Conservation (phyloP, 1,140 invertebrate species). For the Drosophila lini region DNA sequence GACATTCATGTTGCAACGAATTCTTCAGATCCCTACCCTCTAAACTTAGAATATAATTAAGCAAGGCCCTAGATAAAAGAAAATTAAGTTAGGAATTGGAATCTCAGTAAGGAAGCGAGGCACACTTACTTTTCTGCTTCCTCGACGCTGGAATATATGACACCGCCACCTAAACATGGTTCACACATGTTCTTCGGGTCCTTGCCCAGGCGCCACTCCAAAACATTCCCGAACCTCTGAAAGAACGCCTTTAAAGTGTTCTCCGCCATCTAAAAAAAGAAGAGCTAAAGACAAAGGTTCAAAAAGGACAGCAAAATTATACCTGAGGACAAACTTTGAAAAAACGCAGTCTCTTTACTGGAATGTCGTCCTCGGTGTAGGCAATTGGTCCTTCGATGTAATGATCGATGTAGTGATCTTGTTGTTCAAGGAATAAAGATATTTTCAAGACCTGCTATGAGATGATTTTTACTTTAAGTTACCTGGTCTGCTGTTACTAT, state of each 20-base stretch:
- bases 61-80: too few relatives aligned
- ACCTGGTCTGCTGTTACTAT: background rate
- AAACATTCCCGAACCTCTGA: slow-evolving; percentile 34
- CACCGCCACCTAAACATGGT: too few relatives aligned
- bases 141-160: too few relatives aligned
- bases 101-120: too few relatives aligned
- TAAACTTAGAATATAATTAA: too few relatives aligned
- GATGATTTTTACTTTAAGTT: background rate
- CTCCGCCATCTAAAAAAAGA: slow-evolving; percentile 11
- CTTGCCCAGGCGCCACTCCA: slow-evolving; percentile 1
- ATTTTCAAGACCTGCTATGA: background rate
- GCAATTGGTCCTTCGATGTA: slow-evolving; percentile 33
- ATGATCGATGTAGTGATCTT: slow-evolving; percentile 13
- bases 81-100: too few relatives aligned
- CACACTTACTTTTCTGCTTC: too few relatives aligned
- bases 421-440: background rate
- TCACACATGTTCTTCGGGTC: background rate
- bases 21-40: too few relatives aligned
- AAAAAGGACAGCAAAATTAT: background rate
- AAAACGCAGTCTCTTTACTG: slow-evolving; percentile 50
- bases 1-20: background rate
- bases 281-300: background rate
- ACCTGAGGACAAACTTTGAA: slow-evolving; percentile 37
- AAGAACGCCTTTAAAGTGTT: slow-evolving; percentile 33
- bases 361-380: slow-evolving; percentile 64